These are phyloP conservation scores for Brachionus asplanchnoidis DNA, from an alignment of 1,140 invertebrate genomes.

Conservation along the genomic window DNA sequence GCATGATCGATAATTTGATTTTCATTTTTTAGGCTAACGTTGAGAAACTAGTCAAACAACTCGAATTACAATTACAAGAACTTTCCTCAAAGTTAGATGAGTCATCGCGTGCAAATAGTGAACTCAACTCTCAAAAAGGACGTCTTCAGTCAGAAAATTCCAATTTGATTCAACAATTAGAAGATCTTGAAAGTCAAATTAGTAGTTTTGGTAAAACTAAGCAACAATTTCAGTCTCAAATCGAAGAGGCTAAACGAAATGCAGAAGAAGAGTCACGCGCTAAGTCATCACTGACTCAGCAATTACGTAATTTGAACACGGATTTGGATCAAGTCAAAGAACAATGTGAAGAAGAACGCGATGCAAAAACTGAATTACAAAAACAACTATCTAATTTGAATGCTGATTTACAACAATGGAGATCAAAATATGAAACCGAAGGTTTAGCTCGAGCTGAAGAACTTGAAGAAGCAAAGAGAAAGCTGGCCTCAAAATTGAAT, in stretches of 20 bases:
- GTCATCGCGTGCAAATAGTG: background rate
- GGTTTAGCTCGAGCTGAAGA: slow-evolving; percentile 85
- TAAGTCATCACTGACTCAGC: slow-evolving; percentile 45
- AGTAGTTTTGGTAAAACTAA: slow-evolving; percentile 31
- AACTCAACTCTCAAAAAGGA: slow-evolving; percentile 30
- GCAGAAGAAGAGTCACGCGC: slow-evolving; percentile 51
- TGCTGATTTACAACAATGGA: slow-evolving; percentile 67
- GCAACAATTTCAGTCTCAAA: slow-evolving; percentile 30
- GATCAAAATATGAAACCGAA: slow-evolving; percentile 47
- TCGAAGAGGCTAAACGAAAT: slow-evolving; percentile 48
- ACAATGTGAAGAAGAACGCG: slow-evolving; percentile 87
- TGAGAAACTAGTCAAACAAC: slow-evolving; percentile 92
- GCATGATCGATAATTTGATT: no score
- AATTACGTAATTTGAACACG: slow-evolving; percentile 79
- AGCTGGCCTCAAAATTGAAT: slow-evolving; percentile 86
- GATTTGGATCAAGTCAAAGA: slow-evolving; percentile 94
- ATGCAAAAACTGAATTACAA: slow-evolving; percentile 65
- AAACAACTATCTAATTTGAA: slow-evolving; percentile 95
- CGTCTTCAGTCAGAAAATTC: slow-evolving; percentile 23
- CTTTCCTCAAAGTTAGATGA: slow-evolving; percentile 87
- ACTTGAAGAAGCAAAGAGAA: slow-evolving; percentile 95
- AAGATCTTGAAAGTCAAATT: slow-evolving; percentile 41
- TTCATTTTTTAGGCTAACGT: slow-evolving; percentile 70
- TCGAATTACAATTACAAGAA: slow-evolving; percentile 88
- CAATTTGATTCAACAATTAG: slow-evolving; percentile 33